Conservation (phyloP, 2,113 vertebrate species). For the Prietella phreatophila region DNA sequence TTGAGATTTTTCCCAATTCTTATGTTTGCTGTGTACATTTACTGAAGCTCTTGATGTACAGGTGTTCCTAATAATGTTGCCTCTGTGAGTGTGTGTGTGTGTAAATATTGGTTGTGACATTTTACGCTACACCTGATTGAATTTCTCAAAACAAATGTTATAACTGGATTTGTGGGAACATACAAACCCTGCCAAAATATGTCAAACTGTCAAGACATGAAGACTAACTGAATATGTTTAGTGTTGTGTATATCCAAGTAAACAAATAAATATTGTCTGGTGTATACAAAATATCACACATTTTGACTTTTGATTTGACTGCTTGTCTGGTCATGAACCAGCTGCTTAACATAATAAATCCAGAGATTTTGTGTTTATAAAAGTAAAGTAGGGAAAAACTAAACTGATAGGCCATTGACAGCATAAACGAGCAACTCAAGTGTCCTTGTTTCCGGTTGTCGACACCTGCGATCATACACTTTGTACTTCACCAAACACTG, state of each 20-base stretch:
- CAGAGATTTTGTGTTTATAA: neutral
- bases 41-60: neutral
- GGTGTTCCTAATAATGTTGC: neutral
- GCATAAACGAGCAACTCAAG: neutral
- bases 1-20: neutral
- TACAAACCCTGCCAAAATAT: neutral
- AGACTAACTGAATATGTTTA: neutral
- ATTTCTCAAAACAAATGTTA: neutral
- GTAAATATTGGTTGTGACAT: neutral
- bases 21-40: neutral
- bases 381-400: neutral
- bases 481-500: neutral
- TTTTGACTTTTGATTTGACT: neutral
- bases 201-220: neutral
- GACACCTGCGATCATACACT: neutral
- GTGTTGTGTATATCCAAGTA: neutral
- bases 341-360: neutral
- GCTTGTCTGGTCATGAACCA: neutral
- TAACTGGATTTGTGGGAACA: neutral
- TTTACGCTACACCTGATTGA: neutral
- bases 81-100: neutral
- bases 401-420: neutral
- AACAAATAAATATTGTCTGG: neutral
- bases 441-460: neutral
- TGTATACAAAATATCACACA: neutral